Evolutionary conservation across 2,888 invertebrate species (phyloP), one percentile per base, ranked within the genome.

Genomic region (Encarsia formosa): DNA sequence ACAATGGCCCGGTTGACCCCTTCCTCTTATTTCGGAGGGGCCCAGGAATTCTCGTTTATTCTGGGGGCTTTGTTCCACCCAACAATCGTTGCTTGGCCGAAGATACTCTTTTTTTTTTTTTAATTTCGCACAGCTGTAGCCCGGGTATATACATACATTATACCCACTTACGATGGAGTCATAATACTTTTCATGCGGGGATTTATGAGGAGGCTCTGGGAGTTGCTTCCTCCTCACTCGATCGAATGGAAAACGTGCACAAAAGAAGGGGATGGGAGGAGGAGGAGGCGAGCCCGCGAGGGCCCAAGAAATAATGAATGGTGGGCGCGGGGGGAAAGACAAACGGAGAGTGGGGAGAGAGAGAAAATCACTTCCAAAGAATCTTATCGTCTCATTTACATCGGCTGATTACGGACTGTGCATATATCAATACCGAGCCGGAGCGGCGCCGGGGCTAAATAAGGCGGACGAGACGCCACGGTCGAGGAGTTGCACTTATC

Each of bases 51-150:
- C 31, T 18, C 52, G 56, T 52, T 58, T 62, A 52, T 58, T 40
- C 29, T 39, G 35, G 47, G 52, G 57, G 64, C 66, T 68, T 69
- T 68, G 69, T 70, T 67, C 69, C 61, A 56, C 61, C n/a, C 64
- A 62, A 66, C 67, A 68, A 69, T 69, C 23, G 53, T 35, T 9
- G 13, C 13, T 9, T 8, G 23, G n/a, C 5, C 5, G n/a, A 32
- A 15, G n/a, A n/a, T 13, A 4, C 11, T 13, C 5, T n/a, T 13
- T 56, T 51, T 57, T 51, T 47, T 58, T 60, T 63, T 61, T 63
- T 62, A 63, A 60, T 65, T 65, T 65, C 60, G 57, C 61, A 41
- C 62, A 49, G 56, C n/a, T n/a, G n/a, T n/a, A n/a, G n/a, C n/a
- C n/a, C n/a, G n/a, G n/a, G n/a, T n/a, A n/a, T 61, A 61, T 63